Percentiles rank a stretch among this genome's conserved stretches.
Conservation (phyloP, 2,113 vertebrate genomes). For the Naja naja region DNA sequence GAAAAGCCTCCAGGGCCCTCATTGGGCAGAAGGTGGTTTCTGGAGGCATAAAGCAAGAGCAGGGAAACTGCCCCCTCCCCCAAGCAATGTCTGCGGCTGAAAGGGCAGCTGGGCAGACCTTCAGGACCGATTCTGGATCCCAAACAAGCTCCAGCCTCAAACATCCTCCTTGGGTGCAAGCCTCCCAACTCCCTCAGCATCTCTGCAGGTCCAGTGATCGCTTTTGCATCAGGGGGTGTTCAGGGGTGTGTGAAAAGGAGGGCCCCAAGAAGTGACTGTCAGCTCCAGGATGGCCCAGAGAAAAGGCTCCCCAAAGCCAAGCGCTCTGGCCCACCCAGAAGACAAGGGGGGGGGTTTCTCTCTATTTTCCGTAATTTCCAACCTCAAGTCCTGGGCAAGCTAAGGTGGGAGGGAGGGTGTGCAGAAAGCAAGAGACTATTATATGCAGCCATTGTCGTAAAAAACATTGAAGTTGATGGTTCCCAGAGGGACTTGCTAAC, state of each 20-base stretch:
- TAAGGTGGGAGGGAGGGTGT: not conserved
- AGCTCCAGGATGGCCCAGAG: not conserved
- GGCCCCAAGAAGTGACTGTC: too few species aligned
- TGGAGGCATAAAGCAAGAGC: constrained; percentile 16
- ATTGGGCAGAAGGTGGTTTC: constrained; percentile 17
- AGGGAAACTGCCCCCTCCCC: constrained; percentile 7
- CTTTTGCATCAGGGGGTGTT: not conserved
- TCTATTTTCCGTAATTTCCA: accelerated
- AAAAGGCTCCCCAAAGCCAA: not conserved
- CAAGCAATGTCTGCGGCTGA: not conserved
- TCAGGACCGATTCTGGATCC: not conserved
- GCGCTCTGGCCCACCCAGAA: too few species aligned
- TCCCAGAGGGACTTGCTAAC: constrained; percentile 63
- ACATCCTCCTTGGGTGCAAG: not conserved
- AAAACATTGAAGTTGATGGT: constrained; percentile 52
- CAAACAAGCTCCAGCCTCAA: not conserved
- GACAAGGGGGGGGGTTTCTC: too few species aligned
- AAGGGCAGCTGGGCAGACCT: not conserved
- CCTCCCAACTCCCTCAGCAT: not conserved
- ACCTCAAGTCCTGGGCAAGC: accelerated
- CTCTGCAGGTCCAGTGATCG: not conserved
- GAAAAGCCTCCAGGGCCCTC: not conserved
- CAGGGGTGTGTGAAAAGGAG: not conserved
- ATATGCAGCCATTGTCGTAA: constrained; percentile 48
- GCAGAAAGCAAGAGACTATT: constrained; percentile 23